Percentiles rank a stretch among this genome's conserved stretches.
Conservation (phyloP, 2,797 vertebrate genomes). For the Alectoris magna region DNA sequence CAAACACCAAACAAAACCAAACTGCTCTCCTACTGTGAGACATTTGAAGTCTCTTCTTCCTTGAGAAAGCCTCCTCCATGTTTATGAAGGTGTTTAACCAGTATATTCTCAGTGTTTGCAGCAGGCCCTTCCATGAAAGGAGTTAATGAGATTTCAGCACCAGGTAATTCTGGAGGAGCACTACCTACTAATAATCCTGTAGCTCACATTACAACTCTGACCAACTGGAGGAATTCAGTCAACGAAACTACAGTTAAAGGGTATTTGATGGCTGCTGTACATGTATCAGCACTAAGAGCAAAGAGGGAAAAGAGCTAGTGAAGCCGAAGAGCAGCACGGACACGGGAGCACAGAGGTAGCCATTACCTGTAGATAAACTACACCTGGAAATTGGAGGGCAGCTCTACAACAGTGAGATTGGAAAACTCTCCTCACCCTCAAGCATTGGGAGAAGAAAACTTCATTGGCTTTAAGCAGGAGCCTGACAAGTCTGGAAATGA, state of each 20-base stretch:
- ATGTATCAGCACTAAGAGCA: slow-evolving; percentile 16
- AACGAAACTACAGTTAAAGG: slow-evolving; percentile 6
- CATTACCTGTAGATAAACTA: slow-evolving; percentile 32
- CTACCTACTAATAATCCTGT: background rate
- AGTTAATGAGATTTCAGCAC: slow-evolving; percentile 25
- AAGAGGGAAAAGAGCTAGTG: slow-evolving; percentile 17
- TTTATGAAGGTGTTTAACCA: background rate
- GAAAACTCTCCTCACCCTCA: background rate
- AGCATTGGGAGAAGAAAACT: background rate
- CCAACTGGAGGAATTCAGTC: background rate
- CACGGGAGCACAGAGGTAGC: background rate
- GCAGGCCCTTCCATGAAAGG: background rate
- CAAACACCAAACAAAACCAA: background rate
- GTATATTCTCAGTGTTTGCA: background rate
- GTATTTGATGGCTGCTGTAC: slow-evolving; percentile 7
- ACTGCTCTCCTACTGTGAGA: background rate
- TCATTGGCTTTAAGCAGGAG: slow-evolving; percentile 8
- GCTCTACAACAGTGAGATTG: background rate
- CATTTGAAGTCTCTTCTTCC: background rate
- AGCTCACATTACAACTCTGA: background rate
- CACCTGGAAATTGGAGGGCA: background rate
- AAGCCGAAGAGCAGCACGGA: slow-evolving; percentile 9
- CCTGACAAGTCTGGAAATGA: background rate
- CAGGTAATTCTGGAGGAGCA: background rate
- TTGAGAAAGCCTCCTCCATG: background rate